Evolutionary conservation across 2,113 vertebrate genomes (phyloP).

Genomic region (Ploceus nigricollis): DNA sequence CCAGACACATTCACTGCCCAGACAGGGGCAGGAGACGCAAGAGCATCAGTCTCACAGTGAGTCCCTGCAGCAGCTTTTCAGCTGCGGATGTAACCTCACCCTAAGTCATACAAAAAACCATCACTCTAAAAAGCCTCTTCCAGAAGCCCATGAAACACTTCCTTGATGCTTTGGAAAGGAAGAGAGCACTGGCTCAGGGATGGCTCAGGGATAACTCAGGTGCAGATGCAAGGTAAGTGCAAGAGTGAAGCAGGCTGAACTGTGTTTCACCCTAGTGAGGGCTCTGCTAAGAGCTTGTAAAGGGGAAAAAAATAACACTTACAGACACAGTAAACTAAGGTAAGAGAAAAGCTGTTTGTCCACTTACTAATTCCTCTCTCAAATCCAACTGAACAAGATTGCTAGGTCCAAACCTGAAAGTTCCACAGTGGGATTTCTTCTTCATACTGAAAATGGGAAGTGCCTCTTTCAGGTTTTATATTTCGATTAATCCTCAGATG

Average conservation of each 20-base stretch:
- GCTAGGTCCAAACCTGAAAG: not conserved
- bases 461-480: not conserved
- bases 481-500: not conserved
- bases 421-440: not conserved
- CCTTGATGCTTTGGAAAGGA: not conserved
- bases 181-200: not conserved
- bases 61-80: not conserved
- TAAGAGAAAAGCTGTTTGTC: not conserved
- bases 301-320: not conserved
- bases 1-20: not conserved
- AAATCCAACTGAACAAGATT: not conserved
- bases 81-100: not conserved
- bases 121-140: constrained; percentile 6
- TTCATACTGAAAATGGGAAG: not conserved
- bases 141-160: not conserved
- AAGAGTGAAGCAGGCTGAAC: not conserved
- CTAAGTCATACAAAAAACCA: not conserved
- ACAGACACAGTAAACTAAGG: not conserved
- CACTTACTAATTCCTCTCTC: not conserved
- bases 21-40: not conserved
- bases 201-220: not conserved
- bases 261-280: not conserved
- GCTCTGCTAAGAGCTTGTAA: not conserved
- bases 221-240: not conserved
- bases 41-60: not conserved